Evolutionary conservation across 2,888 invertebrate genomes (phyloP), one percentile per base, ranked within the genome.

Genomic region (Eucera pruinosa): DNA sequence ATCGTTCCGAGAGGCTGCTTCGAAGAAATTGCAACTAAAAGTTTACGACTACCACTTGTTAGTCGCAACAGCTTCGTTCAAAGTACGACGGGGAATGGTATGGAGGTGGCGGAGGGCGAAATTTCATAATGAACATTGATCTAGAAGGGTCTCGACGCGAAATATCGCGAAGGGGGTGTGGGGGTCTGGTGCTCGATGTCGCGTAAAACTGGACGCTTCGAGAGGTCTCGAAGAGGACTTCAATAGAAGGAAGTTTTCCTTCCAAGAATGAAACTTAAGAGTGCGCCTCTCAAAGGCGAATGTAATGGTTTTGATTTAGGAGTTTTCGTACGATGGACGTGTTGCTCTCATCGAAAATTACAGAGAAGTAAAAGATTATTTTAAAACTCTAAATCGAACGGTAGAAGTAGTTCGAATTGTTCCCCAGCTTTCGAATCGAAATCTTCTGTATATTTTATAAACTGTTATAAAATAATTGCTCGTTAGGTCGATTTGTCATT

Each of bases 41-140:
- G 72, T 76, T 76, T 67, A 48, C 25, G 27, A 48, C 50, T 15
- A 25, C 43, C 39, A 36, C 25, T 41, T n/a, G n/a, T n/a, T 36
- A 30, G 43, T 62, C 43, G n/a, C 45, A n/a, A 30, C 15, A 25
- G 20, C 50, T 62, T n/a, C 36, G 5, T 15, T 57, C n/a, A 4
- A 41, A 36, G 48, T n/a, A 43, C 3, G 30, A 15, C 47, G 36
- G 3, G 11, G 13, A 23, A 39, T 20, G 20, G 1, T 5, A 6
- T 4, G n/a, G 25, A 6, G 41, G 23, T 30, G 23, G 9, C 7
- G 43, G 18, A 39, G 27, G 25, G 48, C 11, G 4, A 23, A 62
- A 57, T 73, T 43, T 73, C 74, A 36, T 64, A 62, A 64, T 52
- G 50, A 58, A 74, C 41, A 62, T 69, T 58, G 69, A 74, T 69